Percentiles rank a stretch among this genome's conserved stretches.
Conservation (phyloP, 2,113 vertebrate genomes). For the Chionodraco myersi region DNA sequence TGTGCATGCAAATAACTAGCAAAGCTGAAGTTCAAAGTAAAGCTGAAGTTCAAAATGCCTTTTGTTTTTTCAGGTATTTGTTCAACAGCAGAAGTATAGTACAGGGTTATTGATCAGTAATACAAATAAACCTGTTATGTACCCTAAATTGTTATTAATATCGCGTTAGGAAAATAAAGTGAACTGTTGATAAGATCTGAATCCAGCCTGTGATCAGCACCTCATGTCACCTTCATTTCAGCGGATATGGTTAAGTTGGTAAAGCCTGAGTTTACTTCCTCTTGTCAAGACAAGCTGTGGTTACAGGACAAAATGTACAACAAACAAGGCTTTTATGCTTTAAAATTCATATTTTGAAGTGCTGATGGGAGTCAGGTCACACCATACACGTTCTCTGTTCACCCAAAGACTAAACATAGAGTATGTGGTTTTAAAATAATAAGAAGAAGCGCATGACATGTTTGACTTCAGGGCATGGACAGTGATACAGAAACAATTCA, state of each 20-base stretch:
- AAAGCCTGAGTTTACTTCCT: constrained; percentile 47
- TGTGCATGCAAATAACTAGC: background rate
- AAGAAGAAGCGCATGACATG: constrained; percentile 9
- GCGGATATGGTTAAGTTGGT: constrained; percentile 2
- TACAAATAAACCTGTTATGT: background rate
- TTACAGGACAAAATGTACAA: constrained; percentile 62
- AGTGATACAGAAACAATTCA: constrained; percentile 5
- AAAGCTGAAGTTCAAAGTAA: background rate
- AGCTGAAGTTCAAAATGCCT: background rate
- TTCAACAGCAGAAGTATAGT: background rate
- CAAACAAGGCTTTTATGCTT: constrained; percentile 30
- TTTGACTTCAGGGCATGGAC: constrained; percentile 26
- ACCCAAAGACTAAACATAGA: constrained; percentile 19
- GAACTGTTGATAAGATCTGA: background rate
- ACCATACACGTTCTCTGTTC: background rate
- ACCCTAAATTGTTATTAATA: background rate
- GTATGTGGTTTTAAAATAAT: constrained; percentile 17
- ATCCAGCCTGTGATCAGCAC: constrained; percentile 7
- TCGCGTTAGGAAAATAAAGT: background rate
- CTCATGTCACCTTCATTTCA: constrained; percentile 9
- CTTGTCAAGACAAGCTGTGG: constrained; percentile 30
- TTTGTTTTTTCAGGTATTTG: background rate
- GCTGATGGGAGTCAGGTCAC: constrained; percentile 15
- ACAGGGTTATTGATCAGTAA: too few species aligned
- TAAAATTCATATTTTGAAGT: background rate